phyloP scores from a whole-genome alignment of 2,888 invertebrate species.

The Phengaris arion region DNA sequence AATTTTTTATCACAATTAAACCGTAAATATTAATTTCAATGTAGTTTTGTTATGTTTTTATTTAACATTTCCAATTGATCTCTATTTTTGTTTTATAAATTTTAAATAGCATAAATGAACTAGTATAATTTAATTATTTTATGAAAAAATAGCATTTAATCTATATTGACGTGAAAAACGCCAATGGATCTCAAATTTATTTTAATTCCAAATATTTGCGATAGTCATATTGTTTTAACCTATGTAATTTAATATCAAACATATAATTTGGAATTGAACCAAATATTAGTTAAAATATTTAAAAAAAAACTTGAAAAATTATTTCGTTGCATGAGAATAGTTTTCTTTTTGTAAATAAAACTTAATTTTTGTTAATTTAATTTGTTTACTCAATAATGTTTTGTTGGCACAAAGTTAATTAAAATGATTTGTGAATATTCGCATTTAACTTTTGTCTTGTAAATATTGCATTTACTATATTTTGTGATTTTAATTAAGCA shows the following conservation, averaged over 20 bases:
- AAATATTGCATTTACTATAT: constrained; percentile 74
- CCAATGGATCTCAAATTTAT: constrained; percentile 70
- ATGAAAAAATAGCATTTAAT: constrained; percentile 51
- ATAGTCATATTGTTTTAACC: constrained; percentile 65
- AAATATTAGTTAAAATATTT: constrained; percentile 69
- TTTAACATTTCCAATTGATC: constrained; percentile 74
- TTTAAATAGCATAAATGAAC: constrained; percentile 58
- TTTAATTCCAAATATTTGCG: constrained; percentile 73
- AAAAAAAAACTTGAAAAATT: constrained; percentile 37
- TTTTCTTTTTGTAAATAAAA: constrained; percentile 34
- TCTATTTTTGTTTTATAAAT: constrained; percentile 68
- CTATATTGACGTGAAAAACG: constrained; percentile 46
- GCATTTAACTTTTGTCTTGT: constrained; percentile 50
- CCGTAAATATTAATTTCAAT: constrained; percentile 39
- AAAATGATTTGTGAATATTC: constrained; percentile 26
- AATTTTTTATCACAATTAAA: constrained; percentile 9
- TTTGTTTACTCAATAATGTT: constrained; percentile 52
- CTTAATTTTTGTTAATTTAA: constrained; percentile 51
- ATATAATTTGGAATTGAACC: constrained; percentile 60
- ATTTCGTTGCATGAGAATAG: constrained; percentile 36
- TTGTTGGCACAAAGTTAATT: constrained; percentile 44
- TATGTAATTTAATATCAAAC: constrained; percentile 42
- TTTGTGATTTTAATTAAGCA: constrained; percentile 64
- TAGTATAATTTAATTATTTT: constrained; percentile 69
- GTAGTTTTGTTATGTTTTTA: constrained; percentile 70